Conservation (phyloP, 2,797 vertebrate species). For the Falco cherrug region DNA sequence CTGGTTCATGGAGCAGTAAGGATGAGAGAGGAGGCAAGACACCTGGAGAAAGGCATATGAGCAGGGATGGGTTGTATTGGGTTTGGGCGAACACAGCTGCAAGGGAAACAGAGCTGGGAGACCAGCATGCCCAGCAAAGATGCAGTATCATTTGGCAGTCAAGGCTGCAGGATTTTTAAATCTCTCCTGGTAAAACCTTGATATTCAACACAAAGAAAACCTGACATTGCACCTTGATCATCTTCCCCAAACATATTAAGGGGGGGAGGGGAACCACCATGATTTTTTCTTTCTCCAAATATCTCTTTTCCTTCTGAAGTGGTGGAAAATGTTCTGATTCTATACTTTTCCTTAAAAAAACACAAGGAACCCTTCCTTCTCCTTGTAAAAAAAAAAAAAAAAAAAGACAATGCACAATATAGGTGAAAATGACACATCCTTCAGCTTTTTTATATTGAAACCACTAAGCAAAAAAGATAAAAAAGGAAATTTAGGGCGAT, state of each 20-base stretch:
- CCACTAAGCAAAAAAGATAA: background rate
- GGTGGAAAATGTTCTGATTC: background rate
- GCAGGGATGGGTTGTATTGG: background rate
- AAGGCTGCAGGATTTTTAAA: background rate
- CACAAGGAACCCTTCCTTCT: background rate
- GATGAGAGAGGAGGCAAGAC: background rate
- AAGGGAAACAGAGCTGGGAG: background rate
- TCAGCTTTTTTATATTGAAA: background rate
- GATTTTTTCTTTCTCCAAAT: background rate
- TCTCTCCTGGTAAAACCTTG: background rate
- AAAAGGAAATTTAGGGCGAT: background rate
- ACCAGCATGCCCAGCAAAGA: background rate
- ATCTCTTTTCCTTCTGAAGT: background rate
- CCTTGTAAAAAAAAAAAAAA: background rate
- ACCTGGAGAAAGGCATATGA: background rate
- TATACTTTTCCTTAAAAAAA: background rate
- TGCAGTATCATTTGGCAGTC: background rate
- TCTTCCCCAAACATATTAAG: background rate
- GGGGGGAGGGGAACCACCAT: background rate
- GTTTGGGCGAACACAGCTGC: background rate
- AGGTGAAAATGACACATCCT: background rate
- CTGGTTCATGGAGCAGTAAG: background rate
- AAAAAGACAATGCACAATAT: background rate
- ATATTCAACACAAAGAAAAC: background rate
- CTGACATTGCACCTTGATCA: background rate